A percentile compares a stretch with the other conserved stretches of the same genome.
Evolutionary conservation across 53 echinoderm and acorn worm genomes (phyloP).

Genomic region (Patiria pectinifera): DNA sequence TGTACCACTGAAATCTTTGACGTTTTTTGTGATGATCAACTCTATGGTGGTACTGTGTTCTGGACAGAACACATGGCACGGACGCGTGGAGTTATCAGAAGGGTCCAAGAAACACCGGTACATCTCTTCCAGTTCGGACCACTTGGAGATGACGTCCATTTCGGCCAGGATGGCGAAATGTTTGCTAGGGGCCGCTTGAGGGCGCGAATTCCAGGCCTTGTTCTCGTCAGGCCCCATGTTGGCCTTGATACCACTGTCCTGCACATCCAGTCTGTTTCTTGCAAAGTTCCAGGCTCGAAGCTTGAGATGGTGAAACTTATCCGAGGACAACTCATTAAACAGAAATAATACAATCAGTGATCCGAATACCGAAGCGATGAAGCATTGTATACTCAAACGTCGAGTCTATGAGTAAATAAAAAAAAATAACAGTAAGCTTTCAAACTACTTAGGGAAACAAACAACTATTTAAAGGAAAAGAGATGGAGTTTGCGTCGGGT

Average conservation of each 20-base stretch:
- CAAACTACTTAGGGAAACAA: neutral
- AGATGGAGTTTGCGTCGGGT: no score
- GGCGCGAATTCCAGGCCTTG: slow-evolving; percentile 8
- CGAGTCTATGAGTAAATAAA: slow-evolving; percentile 17
- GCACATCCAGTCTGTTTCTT: neutral
- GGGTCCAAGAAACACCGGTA: slow-evolving; percentile 52
- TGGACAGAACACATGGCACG: slow-evolving; percentile 59
- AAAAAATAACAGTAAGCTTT: neutral
- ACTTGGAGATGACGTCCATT: slow-evolving; percentile 47
- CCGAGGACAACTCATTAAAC: neutral
- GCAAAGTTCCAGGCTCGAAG: neutral
- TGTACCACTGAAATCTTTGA: slow-evolving; percentile 36
- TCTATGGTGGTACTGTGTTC: slow-evolving; percentile 20
- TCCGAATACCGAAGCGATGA: slow-evolving; percentile 9
- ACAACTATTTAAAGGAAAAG: neutral
- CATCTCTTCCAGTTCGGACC: slow-evolving; percentile 61
- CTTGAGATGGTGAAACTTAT: neutral
- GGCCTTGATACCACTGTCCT: neutral
- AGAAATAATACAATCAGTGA: slow-evolving; percentile 1
- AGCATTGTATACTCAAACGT: neutral
- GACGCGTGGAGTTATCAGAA: slow-evolving; percentile 27
- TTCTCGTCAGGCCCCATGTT: neutral
- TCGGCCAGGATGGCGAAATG: slow-evolving; percentile 65
- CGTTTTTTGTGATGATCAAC: slow-evolving; percentile 29
- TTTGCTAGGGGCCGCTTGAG: slow-evolving; percentile 9